Evolutionary conservation across 2,113 vertebrate genomes (phyloP), one percentile per base, ranked within the genome.

Genomic region (Camelus bactrianus): DNA sequence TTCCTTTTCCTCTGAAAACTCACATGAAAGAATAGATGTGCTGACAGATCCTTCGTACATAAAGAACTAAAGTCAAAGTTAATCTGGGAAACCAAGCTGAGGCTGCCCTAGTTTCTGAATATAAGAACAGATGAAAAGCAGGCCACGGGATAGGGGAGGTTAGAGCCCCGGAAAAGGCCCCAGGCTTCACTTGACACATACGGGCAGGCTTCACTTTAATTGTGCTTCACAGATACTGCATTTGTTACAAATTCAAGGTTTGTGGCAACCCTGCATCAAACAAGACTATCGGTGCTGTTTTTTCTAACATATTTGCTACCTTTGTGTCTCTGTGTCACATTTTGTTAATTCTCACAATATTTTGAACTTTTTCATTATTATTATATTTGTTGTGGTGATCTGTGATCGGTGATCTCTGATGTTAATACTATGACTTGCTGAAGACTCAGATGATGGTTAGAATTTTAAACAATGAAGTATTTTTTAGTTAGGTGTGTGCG

Each of bases 1-100:
- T 94, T 87, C 46, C 64, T 95, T 93, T 84, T 88, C 48, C 56
- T 91, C 48, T 75, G 48, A 88, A 93, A 91, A 91, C 52, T 75
- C 76, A 86, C 15, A 91, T 8, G 28, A 65, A 67, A 85, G 15
- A 38, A 46, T 35, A 76, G 28, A 70, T 79, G 81, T 73, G 19
- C 70, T 86, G 54, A 80, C 17, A 87, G 38, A 19, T 83, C 69
- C 91, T 94, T 87, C 87, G 89, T 50, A 22, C n/a, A 76, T 83
- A 77, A 89, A 85, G 75, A 93, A 32, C 46, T 81, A 91, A 91
- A 85, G 28, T 73, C 26, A 73, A 90, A 89, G 46, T 58, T 54
- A 83, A 5, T 35, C 35, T 92, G 62, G 70, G 64, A 95, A 94
- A 86, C 64, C 54, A 88, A 46, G 46, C 19, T 84, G 48, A 85